Conservation (phyloP, 2,797 vertebrate genomes). For the Ceryle rudis region DNA sequence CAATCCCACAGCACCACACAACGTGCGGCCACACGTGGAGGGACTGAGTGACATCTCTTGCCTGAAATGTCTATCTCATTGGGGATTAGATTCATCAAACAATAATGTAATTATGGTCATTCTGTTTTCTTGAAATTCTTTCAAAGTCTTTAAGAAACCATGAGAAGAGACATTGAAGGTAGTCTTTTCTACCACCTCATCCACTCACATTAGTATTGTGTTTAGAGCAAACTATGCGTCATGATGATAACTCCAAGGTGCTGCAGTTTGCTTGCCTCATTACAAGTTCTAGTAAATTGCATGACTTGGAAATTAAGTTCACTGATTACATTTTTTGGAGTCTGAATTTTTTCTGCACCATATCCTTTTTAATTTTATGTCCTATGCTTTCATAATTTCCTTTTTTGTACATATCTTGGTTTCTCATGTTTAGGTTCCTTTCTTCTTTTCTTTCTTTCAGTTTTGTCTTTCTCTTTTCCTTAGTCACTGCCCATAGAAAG, state of each 20-base stretch:
- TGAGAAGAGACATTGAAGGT: not conserved
- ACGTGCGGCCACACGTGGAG: not conserved
- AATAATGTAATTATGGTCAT: fast-evolving
- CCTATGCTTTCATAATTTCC: not conserved
- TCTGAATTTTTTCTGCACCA: not conserved
- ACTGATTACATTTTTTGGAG: not conserved
- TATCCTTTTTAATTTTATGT: not conserved
- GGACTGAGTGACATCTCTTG: not conserved
- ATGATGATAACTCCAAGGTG: not conserved
- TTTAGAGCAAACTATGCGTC: not conserved
- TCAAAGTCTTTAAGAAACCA: not conserved
- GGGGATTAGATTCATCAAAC: not conserved
- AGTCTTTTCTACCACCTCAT: not conserved
- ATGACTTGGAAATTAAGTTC: not conserved
- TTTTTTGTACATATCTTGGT: not conserved
- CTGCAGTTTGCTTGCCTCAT: not conserved
- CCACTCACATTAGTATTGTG: not conserved
- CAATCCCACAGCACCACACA: fast-evolving
- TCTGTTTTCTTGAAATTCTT: not conserved
- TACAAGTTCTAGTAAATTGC: not conserved
- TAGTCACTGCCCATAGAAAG: not conserved
- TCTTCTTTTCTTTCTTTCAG: not conserved
- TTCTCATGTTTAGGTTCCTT: not conserved
- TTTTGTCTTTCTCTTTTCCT: not conserved
- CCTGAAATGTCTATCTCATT: not conserved